A percentile compares a stretch with the other conserved stretches of the same genome.
Evolutionary conservation across 2,113 vertebrate species (phyloP).

Genomic region (Peucedramus taeniatus): DNA sequence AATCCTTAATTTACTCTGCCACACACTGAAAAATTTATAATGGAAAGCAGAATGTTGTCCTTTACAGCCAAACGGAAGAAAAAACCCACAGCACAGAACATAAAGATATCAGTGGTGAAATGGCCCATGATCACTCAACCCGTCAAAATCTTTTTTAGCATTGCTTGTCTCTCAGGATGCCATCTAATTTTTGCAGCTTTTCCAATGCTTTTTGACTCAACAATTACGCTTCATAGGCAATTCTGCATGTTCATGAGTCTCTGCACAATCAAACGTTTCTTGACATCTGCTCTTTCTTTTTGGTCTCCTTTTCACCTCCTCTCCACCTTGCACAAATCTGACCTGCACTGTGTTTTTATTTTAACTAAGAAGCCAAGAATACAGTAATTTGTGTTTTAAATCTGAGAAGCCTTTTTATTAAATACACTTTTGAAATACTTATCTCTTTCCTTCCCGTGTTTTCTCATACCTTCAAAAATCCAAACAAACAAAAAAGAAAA

Average conservation of each 20-base stretch:
- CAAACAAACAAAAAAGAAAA: neutral
- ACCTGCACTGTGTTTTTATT: neutral
- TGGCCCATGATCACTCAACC: neutral
- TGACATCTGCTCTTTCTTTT: neutral
- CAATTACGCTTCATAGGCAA: neutral
- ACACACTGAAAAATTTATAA: neutral
- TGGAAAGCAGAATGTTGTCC: neutral
- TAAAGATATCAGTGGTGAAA: neutral
- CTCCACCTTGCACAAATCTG: neutral
- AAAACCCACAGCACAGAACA: neutral
- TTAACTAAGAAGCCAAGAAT: neutral
- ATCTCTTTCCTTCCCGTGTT: no score
- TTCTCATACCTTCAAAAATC: neutral
- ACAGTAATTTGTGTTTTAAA: neutral
- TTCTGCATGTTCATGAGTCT: slow-evolving; percentile 14
- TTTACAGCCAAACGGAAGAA: neutral
- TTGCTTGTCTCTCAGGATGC: neutral
- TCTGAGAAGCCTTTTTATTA: neutral
- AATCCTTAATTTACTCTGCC: neutral
- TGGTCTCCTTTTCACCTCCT: no score
- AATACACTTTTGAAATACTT: neutral
- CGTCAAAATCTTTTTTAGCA: neutral
- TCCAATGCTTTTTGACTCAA: neutral
- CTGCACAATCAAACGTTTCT: neutral
- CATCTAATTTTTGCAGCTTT: neutral